A percentile compares a stretch with the other conserved stretches of the same genome.
These are phyloP conservation scores for Chrysochloris asiatica DNA, from an alignment of 2,113 vertebrate species.

Conservation along the genomic window DNA sequence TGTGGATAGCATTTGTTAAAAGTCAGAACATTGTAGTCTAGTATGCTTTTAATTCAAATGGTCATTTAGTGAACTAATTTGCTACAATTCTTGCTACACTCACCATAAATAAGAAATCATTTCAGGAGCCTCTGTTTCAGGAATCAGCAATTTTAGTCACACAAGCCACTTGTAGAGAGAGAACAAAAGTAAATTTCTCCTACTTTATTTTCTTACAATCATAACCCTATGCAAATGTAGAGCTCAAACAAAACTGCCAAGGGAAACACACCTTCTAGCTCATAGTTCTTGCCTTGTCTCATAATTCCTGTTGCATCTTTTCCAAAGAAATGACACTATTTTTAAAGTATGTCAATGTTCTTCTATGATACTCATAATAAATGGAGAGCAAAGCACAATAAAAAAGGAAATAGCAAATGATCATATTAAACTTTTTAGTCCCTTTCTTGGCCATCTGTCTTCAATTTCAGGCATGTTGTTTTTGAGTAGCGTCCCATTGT, in stretches of 20 bases:
- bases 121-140: neutral
- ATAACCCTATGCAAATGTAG: slow-evolving; percentile 21
- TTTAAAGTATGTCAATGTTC: slow-evolving; percentile 45
- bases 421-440: slow-evolving; percentile 56
- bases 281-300: neutral
- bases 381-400: slow-evolving; percentile 59
- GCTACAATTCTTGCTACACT: neutral
- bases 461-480: slow-evolving; percentile 79
- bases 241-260: neutral
- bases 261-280: neutral
- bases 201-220: neutral
- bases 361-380: slow-evolving; percentile 50
- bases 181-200: slow-evolving; percentile 18
- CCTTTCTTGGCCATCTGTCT: slow-evolving; percentile 77
- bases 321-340: slow-evolving; percentile 40
- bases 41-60: slow-evolving; percentile 19
- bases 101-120: neutral
- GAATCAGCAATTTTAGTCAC: slow-evolving; percentile 1
- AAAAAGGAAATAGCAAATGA: slow-evolving; percentile 55
- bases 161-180: neutral
- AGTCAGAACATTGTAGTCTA: neutral
- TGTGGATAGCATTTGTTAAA: neutral
- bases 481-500: slow-evolving; percentile 76
- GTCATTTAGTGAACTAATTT: slow-evolving; percentile 18
- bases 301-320: slow-evolving; percentile 9